Percentiles rank a stretch among this genome's conserved stretches.
These are phyloP conservation scores for Brenthis ino DNA, from an alignment of 2,888 invertebrate genomes.

Conservation along the genomic window DNA sequence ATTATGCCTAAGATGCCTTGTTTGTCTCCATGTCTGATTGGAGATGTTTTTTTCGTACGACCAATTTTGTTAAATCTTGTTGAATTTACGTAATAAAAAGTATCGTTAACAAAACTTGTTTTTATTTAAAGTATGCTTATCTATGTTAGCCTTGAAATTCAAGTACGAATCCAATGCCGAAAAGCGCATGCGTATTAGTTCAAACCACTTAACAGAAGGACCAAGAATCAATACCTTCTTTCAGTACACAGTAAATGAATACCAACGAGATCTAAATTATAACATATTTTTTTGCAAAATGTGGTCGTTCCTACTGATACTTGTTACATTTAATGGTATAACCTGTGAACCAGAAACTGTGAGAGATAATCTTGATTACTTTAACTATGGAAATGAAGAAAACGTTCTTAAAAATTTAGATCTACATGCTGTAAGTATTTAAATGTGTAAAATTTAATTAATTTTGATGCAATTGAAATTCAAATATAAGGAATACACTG, in stretches of 20 bases:
- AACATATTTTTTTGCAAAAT: conserved; percentile 57
- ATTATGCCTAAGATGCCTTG: conserved; percentile 55
- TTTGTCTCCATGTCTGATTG: conserved; percentile 43
- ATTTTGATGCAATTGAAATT: neutral
- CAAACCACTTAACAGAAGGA: conserved; percentile 40
- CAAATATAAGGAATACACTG: conserved; percentile 24
- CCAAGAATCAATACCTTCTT: conserved; percentile 65
- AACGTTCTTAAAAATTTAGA: conserved; percentile 69
- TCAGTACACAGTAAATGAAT: conserved; percentile 52
- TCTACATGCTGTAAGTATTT: conserved; percentile 64
- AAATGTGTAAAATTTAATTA: neutral
- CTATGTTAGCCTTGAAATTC: conserved; percentile 41
- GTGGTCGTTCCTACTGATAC: conserved; percentile 56
- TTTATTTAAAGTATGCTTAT: conserved; percentile 43
- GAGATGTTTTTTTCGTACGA: conserved; percentile 45
- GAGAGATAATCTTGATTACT: conserved; percentile 73
- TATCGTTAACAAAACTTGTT: conserved; percentile 53
- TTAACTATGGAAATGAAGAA: conserved; percentile 70
- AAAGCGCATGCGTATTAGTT: conserved; percentile 65
- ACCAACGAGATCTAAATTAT: conserved; percentile 54
- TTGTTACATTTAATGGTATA: conserved; percentile 52
- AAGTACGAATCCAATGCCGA: conserved; percentile 44
- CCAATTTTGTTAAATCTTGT: conserved; percentile 58
- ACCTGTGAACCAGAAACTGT: conserved; percentile 75
- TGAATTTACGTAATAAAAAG: conserved; percentile 61